phyloP scores from a whole-genome alignment of 2,113 vertebrate species.

The Bettongia penicillata region DNA sequence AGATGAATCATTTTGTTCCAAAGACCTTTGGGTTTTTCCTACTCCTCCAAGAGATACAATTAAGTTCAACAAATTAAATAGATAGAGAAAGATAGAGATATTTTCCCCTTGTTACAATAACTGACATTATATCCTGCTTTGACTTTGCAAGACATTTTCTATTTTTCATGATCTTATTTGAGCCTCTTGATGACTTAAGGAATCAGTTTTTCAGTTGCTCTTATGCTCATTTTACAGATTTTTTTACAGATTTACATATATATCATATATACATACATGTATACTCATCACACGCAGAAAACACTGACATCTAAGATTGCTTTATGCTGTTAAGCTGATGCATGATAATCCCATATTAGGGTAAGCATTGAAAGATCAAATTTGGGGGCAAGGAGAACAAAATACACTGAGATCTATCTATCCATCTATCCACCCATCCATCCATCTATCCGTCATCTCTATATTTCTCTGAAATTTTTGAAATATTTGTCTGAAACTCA shows the following conservation, averaged over 20 bases:
- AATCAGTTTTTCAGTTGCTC: neutral
- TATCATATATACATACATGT: neutral
- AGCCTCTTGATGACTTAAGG: neutral
- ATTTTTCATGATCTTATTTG: neutral
- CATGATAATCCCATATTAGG: neutral
- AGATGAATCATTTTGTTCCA: neutral
- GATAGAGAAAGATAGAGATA: no score
- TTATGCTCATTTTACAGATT: neutral
- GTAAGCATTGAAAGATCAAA: conserved; percentile 31
- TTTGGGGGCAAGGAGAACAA: conserved; percentile 1
- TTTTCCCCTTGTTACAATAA: neutral
- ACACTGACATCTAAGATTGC: conserved; percentile 34
- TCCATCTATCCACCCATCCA: neutral
- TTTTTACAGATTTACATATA: no score
- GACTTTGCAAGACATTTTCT: neutral
- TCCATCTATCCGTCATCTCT: no score
- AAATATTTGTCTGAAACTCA: neutral
- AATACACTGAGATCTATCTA: neutral
- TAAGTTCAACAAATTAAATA: neutral
- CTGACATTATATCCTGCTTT: neutral
- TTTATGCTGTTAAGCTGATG: conserved; percentile 17
- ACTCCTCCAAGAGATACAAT: neutral
- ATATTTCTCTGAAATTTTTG: no score
- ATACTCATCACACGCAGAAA: neutral
- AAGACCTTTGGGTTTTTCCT: neutral